Base-by-base conservation (phyloP, 1,140 invertebrate genomes). In the Nebria ingens region DNA sequence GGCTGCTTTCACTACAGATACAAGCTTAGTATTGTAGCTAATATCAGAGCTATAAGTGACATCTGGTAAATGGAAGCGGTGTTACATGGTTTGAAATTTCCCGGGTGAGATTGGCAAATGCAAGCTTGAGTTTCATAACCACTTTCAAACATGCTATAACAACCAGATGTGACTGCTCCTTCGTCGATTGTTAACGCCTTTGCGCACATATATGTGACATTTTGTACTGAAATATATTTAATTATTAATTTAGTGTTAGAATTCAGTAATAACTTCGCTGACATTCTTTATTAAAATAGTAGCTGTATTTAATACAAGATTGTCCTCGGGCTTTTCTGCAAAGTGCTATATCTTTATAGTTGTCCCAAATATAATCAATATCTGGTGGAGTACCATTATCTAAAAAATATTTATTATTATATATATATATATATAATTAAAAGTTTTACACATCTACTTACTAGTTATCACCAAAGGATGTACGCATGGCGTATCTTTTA, bases 151-250 rank as follows among this genome's bases (percentile, higher is more conserved):
- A 65, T 62, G 17, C 38, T 59, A 52, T 67, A 75, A 58, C 76
- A 77, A 1, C 74, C 76, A 1, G 61, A 71, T 2, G 62, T 72
- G 25, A 76, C 67, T 1, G 69, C 63, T 2, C 65, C 56, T 17
- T 70, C 71, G 19, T 61, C 57, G 2, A 62, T 58, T 40, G 71
- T 62, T 11, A 71, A 56, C 0, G 72, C 75, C 63, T 71, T 68
- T 19, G 76, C 74, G 60, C 76, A 77, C 74, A 78, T 72, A 52
- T 74, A 73, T 6, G 76, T 77, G 21, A 74, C 70, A 59, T 78
- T 78, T 59, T 71, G 66, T 56, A 70, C 76, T 77, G 62, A 51
- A 75, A 74, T 56, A 52, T 58, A 52, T 25, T 53, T 34, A 34
- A 6, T 9, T n/a, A 34, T 34, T n/a, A n/a, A n/a, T n/a, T n/a